A percentile compares a stretch with the other conserved stretches of the same genome.
phyloP scores from a whole-genome alignment of 2,797 vertebrate genomes.

The Eidolon dupreanum region DNA sequence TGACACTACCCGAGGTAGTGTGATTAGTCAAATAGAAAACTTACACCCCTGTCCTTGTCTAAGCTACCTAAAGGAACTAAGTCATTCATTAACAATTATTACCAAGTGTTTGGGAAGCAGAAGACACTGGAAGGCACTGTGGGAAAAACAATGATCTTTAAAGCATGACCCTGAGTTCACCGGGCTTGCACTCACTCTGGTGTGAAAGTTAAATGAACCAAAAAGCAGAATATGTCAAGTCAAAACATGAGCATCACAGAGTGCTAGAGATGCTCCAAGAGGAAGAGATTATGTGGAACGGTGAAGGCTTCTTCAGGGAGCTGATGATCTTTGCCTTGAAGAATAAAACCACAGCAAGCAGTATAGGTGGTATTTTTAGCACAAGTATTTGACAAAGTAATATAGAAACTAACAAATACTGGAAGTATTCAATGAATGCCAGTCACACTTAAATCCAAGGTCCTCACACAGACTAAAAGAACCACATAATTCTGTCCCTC shows the following conservation, averaged over 20 bases:
- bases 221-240: not conserved
- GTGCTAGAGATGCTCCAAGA: not conserved
- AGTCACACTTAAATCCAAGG: not conserved
- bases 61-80: not conserved
- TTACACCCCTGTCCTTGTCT: not conserved
- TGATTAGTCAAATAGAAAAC: not conserved
- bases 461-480: not conserved
- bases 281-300: not conserved
- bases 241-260: not conserved
- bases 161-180: not conserved
- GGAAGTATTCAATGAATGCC: not conserved
- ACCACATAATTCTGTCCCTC: not conserved
- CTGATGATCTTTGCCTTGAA: not conserved
- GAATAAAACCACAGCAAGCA: not conserved
- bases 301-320: not conserved
- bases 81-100: constrained; percentile 7
- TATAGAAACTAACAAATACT: not conserved
- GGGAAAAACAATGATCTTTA: not conserved
- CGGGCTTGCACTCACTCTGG: not conserved
- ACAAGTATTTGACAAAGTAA: not conserved
- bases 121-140: not conserved
- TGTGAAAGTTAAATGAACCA: not conserved
- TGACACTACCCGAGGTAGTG: not conserved
- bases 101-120: not conserved
- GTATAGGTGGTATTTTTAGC: not conserved